Evolutionary conservation across 1,140 invertebrate genomes (phyloP), one percentile per base, ranked within the genome.

Genomic region (Ladona fulva): DNA sequence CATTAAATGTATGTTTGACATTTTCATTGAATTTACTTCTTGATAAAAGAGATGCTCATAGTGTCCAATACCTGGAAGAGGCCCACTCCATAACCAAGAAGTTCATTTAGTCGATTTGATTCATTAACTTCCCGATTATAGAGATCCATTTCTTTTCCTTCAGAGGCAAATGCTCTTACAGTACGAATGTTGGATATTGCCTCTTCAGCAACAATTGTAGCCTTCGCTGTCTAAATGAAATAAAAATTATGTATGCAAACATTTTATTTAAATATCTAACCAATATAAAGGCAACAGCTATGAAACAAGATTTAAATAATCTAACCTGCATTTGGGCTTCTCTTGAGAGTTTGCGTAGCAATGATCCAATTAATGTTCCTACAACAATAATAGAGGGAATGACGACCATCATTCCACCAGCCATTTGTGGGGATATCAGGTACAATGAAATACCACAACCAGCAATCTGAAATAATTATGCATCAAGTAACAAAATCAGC

Each of bases 161-260:
- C 97, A 85, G 96, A 96, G 0, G 95, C 95, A 87, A 98, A 98
- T 12, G 95, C 94, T 82, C 95, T 86, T 10, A 92, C 96, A 12
- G 96, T 98, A 78, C 95, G 87, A 77, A 98, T 93, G 85, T 98
- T 98, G 37, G 92, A 90, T 78, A 99, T 88, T 7, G 95, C 95
- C 87, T 99, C 97, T 86, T 97, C 95, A 25, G 94, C 95, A 73
- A 98, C 91, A 7, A 92, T 89, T 0, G 94, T 95, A 1, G 95
- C 91, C 83, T 92, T 92, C 78, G 95, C 92, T 77, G 92, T 87
- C 92, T 95, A 83, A 8, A 37, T 1, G 29, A 37, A 37, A n/a
- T n/a, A n/a, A n/a, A n/a, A n/a, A n/a, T n/a, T n/a, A n/a, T n/a
- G n/a, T n/a, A n/a, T n/a, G n/a, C n/a, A n/a, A n/a, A n/a, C n/a